Percentiles rank a stretch among this genome's conserved stretches.
These are phyloP conservation scores for Apaloderma vittatum DNA, from an alignment of 2,113 vertebrate genomes.

Conservation along the genomic window DNA sequence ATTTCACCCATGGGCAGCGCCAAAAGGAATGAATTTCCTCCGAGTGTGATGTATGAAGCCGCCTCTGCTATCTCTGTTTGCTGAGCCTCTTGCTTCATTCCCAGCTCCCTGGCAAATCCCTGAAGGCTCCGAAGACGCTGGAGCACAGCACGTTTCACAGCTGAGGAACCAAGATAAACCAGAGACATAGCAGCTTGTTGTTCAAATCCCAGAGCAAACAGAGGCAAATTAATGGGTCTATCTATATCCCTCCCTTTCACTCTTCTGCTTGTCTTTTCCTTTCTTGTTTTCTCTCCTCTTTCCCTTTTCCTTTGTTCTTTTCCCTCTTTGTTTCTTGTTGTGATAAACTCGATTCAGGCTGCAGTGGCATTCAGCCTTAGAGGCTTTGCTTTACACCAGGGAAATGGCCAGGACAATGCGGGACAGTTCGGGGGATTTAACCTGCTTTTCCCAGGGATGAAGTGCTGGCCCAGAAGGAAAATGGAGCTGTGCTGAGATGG, in stretches of 20 bases:
- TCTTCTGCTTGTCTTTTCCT: constrained; percentile 46
- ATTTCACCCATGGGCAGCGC: constrained; percentile 82
- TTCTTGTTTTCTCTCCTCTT: constrained; percentile 32
- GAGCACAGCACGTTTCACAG: constrained; percentile 67
- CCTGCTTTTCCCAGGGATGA: not conserved
- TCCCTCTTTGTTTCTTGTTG: constrained; percentile 67
- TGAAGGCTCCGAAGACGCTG: constrained; percentile 64
- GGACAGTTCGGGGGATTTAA: not conserved
- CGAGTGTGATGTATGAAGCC: constrained; percentile 64
- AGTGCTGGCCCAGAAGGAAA: not conserved
- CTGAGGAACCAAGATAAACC: constrained; percentile 83
- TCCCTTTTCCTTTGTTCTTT: constrained; percentile 39
- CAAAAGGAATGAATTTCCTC: constrained; percentile 74
- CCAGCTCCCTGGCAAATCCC: constrained; percentile 70
- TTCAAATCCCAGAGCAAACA: constrained; percentile 67
- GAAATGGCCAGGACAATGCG: not conserved
- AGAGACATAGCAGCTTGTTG: constrained; percentile 32
- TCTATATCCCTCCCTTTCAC: constrained; percentile 35
- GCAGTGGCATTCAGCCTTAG: not conserved
- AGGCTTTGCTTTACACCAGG: constrained; percentile 11
- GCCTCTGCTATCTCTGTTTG: constrained; percentile 70
- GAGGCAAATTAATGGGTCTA: constrained; percentile 74
- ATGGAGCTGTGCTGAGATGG: not conserved
- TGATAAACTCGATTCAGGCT: constrained; percentile 64
- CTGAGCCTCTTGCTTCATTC: constrained; percentile 47